phyloP scores from a whole-genome alignment of 2,113 vertebrate species.

The Cyrtonyx montezumae region DNA sequence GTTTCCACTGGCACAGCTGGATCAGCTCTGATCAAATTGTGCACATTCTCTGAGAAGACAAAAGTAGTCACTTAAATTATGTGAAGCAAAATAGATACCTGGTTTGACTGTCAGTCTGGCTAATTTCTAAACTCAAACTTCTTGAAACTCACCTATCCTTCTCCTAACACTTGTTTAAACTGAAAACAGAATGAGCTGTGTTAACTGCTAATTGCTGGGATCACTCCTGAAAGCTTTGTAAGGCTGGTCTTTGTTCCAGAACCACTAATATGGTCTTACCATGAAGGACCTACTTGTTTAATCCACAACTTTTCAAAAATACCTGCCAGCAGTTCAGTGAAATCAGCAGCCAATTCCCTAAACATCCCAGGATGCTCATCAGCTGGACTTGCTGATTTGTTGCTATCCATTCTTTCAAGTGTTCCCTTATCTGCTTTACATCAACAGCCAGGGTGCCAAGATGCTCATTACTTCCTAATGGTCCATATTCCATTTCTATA shows the following conservation, averaged over 20 bases:
- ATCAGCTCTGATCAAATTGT: not conserved
- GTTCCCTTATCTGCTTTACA: conserved; percentile 73
- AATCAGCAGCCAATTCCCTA: conserved; percentile 47
- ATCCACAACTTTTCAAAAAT: conserved; percentile 59
- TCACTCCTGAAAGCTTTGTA: not conserved
- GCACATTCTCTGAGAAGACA: not conserved
- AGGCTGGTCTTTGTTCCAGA: not conserved
- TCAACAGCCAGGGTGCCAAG: conserved; percentile 71
- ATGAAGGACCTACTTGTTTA: conserved; percentile 55
- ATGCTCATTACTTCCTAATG: conserved; percentile 76
- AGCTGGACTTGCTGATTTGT: conserved; percentile 68
- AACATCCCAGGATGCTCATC: conserved; percentile 68
- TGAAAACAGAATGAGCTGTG: not conserved
- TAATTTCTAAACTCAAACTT: not conserved
- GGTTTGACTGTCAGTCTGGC: not conserved
- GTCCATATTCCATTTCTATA: conserved; percentile 72
- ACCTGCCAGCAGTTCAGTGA: conserved; percentile 53
- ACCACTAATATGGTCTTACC: not conserved
- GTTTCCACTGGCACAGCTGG: not conserved
- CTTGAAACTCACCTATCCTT: not conserved
- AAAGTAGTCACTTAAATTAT: not conserved
- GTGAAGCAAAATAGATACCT: not conserved
- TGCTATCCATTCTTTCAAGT: conserved; percentile 69
- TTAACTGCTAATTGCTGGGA: not conserved
- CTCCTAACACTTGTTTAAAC: not conserved